phyloP scores from a whole-genome alignment of 2,113 vertebrate genomes.

The Alaudala cheleensis region DNA sequence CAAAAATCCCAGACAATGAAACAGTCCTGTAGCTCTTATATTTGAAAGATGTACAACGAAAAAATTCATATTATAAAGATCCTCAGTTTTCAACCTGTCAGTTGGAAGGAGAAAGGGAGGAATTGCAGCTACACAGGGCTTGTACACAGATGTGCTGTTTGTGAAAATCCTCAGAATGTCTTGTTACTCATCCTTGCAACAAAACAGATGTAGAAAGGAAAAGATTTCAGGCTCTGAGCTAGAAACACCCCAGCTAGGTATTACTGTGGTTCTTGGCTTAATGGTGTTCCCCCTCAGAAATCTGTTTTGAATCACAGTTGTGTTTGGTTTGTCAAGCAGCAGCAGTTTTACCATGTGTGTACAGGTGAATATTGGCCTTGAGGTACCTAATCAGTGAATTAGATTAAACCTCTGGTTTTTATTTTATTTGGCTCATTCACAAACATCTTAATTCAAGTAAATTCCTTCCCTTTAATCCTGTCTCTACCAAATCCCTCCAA shows the following conservation, averaged over 20 bases:
- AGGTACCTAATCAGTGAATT: neutral
- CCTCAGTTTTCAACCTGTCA: neutral
- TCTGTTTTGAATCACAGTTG: neutral
- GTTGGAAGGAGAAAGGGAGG: neutral
- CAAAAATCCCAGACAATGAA: neutral
- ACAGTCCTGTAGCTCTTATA: neutral
- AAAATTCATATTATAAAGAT: neutral
- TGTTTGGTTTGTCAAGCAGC: neutral
- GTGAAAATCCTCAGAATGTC: neutral
- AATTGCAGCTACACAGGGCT: neutral
- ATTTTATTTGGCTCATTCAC: neutral
- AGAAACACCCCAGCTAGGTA: neutral
- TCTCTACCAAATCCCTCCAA: neutral
- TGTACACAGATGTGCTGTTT: neutral
- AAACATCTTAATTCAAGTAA: neutral
- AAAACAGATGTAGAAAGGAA: neutral
- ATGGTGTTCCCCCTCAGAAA: neutral
- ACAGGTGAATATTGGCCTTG: neutral
- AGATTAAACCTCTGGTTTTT: neutral
- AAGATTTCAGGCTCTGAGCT: neutral
- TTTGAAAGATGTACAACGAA: neutral
- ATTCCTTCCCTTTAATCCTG: neutral
- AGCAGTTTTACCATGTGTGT: neutral
- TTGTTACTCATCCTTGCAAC: neutral
- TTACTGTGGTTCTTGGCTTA: neutral